A percentile compares a stretch with the other conserved stretches of the same genome.
Conservation (phyloP, 2,113 vertebrate species). For the Phoenicopterus ruber region DNA sequence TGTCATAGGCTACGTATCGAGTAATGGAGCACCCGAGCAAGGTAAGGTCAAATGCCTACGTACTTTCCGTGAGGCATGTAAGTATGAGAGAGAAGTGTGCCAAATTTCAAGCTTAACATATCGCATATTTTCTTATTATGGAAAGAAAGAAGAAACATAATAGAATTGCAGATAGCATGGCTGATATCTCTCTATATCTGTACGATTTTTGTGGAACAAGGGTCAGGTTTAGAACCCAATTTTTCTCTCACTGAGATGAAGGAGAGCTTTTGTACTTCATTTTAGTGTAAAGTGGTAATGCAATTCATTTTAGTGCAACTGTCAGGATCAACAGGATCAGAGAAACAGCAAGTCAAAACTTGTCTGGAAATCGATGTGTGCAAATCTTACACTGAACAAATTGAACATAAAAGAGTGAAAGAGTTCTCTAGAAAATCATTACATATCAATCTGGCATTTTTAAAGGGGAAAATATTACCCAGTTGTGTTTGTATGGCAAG, state of each 20-base stretch:
- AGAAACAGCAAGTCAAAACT: not conserved
- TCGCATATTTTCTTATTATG: not conserved
- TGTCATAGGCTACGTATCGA: not conserved
- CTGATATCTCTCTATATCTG: not conserved
- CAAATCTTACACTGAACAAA: not conserved
- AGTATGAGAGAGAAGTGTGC: not conserved
- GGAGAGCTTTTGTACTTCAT: not conserved
- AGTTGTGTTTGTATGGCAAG: not conserved
- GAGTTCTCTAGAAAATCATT: not conserved
- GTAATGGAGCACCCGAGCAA: not conserved
- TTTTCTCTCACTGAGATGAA: not conserved
- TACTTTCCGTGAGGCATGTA: not conserved
- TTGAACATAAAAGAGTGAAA: not conserved
- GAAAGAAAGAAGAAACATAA: not conserved
- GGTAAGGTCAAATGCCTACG: not conserved
- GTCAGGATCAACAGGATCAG: not conserved
- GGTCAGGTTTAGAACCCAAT: not conserved
- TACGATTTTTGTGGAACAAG: not conserved
- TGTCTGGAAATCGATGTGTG: not conserved
- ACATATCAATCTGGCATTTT: not conserved
- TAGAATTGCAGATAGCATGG: not conserved
- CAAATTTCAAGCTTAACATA: constrained; percentile 4
- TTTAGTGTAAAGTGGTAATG: not conserved
- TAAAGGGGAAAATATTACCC: not conserved
- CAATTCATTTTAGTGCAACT: not conserved